Conservation (phyloP, 1,140 invertebrate genomes). For the Parapsyche elsis region DNA sequence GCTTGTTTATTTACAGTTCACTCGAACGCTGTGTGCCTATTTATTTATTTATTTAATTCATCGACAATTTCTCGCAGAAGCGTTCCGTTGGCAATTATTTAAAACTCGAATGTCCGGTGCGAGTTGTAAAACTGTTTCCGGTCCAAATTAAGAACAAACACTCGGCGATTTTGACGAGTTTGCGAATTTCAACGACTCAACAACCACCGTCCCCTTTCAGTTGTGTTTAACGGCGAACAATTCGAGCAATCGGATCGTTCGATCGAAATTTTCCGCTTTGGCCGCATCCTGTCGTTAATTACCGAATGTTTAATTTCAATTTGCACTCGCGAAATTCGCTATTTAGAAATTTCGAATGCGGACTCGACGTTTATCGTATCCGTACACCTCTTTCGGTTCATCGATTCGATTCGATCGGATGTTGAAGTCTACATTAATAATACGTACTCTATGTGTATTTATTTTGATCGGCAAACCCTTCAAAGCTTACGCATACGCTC, state of each 20-base stretch:
- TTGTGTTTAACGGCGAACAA: background rate
- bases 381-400: no score
- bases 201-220: background rate
- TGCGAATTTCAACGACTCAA: background rate
- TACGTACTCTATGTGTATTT: no score
- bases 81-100: no score
- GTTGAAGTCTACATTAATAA: no score
- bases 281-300: background rate
- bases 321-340: background rate
- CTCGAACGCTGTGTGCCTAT: background rate
- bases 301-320: constrained; percentile 8
- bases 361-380: background rate
- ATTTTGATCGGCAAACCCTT: no score
- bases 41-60: background rate
- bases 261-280: background rate
- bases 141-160: background rate
- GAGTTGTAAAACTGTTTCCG: no score
- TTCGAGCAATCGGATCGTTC: background rate
- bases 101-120: no score
- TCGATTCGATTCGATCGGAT: no score
- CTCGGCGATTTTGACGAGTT: background rate
- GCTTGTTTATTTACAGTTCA: constrained; percentile 10
- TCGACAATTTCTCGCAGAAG: background rate
- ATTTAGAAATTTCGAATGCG: background rate
- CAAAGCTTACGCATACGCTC: no score